Base-by-base conservation (phyloP, 2,113 vertebrate species). In the Urocitellus parryii region DNA sequence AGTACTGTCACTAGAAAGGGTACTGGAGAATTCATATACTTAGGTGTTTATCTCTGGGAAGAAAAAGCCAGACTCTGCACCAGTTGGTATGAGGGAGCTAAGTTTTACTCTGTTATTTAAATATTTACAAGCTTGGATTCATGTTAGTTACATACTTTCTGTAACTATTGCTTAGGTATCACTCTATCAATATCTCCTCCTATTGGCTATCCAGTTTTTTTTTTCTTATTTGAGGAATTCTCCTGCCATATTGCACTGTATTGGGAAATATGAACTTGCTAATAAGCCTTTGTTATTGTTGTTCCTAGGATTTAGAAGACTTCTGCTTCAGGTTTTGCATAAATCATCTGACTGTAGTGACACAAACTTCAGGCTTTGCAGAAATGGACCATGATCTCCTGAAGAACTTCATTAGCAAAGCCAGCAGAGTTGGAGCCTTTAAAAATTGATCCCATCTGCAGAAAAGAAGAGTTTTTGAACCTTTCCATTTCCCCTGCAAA, bases 241-340 rank as follows among this genome's bases (percentile, higher is more conserved):
- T 94, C 18, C 72, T 93, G 53, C 16, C 53, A 2, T 37, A n/a
- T 58, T 79, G 67, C 68, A 68, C 37, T 87, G 56, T 39, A 24
- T 22, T 88, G 29, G 58, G 42, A 91, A 85, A 91, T 61, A 37
- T 0, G 12, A 68, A 88, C 88, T 76, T 92, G 63, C 82, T 94
- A 87, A 91, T 45, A 45, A 45, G 85, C 48, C 8, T 32, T 67
- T 98, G 97, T 48, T 97, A 51, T 93, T 67, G 45, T 84, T 88
- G 3, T 99, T 99, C 98, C 97, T 98, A 99, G 99, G 48, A 51
- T 51, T 51, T 51, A 51, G 48, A 51, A 51, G 99, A 45, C 45
- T 51, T 51, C 12, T 51, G 48, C 48, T 51, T 51, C 48, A 51
- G 48, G 48, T 51, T 51, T 51, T 51, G 48, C 48, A 51, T 51